Percentiles rank a stretch among this genome's conserved stretches.
Conservation (phyloP, 2,113 vertebrate species). For the Takifugu bimaculatus region DNA sequence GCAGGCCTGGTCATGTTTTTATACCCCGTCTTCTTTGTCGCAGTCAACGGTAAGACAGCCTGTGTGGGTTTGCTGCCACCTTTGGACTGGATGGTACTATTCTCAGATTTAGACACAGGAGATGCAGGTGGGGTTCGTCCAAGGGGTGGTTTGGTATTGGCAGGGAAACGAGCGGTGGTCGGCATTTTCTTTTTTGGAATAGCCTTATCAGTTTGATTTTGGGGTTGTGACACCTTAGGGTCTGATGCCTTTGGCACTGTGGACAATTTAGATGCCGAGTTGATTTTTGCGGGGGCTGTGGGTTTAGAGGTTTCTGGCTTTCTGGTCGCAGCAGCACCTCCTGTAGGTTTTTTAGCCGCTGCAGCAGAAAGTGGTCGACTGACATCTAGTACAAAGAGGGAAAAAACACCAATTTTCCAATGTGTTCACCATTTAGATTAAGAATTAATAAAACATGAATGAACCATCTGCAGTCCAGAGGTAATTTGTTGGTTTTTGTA, state of each 20-base stretch:
- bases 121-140: slow-evolving; percentile 43
- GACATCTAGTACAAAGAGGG: slow-evolving; percentile 51
- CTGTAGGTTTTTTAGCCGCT: slow-evolving; percentile 53
- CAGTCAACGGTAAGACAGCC: slow-evolving; percentile 52
- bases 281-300: slow-evolving; percentile 20
- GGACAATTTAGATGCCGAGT: slow-evolving; percentile 37
- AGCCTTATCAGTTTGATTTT: slow-evolving; percentile 44
- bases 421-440: too few species aligned
- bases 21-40: slow-evolving; percentile 35
- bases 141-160: slow-evolving; percentile 20
- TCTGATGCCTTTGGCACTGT: slow-evolving; percentile 30
- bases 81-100: slow-evolving; percentile 29
- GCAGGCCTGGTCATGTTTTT: not conserved
- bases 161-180: slow-evolving; percentile 13
- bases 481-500: too few species aligned
- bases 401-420: not conserved
- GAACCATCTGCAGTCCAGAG: too few species aligned
- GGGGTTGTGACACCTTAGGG: slow-evolving; percentile 43
- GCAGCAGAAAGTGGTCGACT: slow-evolving; percentile 39
- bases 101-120: slow-evolving; percentile 41
- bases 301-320: slow-evolving; percentile 58
- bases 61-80: slow-evolving; percentile 60
- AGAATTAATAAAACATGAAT: too few species aligned
- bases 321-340: slow-evolving; percentile 44
- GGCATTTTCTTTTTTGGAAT: slow-evolving; percentile 42